These are phyloP conservation scores for Ctenopoma kingsleyae DNA, from an alignment of 2,797 vertebrate genomes.

Conservation along the genomic window DNA sequence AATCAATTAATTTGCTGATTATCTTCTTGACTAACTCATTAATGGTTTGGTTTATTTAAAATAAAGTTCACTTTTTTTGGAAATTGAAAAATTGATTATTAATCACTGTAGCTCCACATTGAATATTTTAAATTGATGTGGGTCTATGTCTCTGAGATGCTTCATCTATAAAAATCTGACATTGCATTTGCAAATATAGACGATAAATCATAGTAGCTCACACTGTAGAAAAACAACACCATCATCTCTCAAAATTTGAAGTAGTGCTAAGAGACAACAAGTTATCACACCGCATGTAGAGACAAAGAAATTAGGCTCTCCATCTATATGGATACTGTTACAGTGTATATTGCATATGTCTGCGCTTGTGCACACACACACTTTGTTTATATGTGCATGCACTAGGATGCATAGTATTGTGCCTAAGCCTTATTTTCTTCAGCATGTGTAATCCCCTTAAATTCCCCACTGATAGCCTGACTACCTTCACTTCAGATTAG, in stretches of 20 bases:
- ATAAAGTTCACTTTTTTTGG: too few species aligned
- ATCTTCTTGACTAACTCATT: too few species aligned
- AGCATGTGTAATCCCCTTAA: constrained; percentile 84
- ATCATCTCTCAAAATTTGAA: not conserved
- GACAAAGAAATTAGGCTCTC: not conserved
- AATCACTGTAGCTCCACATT: not conserved
- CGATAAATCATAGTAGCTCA: not conserved
- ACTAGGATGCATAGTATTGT: constrained; percentile 45
- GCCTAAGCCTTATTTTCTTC: constrained; percentile 82
- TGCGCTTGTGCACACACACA: not conserved
- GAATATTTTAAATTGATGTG: not conserved
- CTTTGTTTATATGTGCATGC: constrained; percentile 5
- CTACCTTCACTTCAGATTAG: constrained; percentile 85
- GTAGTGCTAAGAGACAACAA: not conserved
- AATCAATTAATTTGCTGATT: too few species aligned
- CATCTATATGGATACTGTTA: not conserved
- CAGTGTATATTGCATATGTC: constrained; percentile 1
- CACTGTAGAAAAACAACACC: not conserved
- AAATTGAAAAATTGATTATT: not conserved
- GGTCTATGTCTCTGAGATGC: not conserved
- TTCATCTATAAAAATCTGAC: too few species aligned
- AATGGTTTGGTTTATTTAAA: too few species aligned
- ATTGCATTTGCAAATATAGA: too few species aligned
- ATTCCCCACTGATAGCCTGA: constrained; percentile 82
- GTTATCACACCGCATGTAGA: not conserved